Evolutionary conservation across 2,797 vertebrate genomes (phyloP), one percentile per base, ranked within the genome.

Genomic region (Sorex maritimensis): DNA sequence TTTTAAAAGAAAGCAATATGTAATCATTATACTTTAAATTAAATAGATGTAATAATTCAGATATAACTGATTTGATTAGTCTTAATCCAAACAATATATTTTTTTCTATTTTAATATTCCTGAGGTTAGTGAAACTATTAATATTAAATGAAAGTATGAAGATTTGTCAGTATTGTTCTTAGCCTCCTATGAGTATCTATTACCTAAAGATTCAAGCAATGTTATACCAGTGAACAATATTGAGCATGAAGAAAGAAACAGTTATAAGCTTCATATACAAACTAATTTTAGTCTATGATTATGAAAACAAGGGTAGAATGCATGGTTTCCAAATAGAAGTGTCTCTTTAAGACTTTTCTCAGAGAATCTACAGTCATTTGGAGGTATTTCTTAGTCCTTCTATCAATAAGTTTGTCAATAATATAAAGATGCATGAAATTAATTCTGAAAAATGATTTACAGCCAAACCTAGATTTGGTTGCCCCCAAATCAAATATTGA

Each of bases 201-300:
- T 30, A n/a, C 24, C 24, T 26, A 63, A 52, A 73, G 84, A 19
- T 5, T 82, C 49, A 68, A 69, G 90, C 34, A 23, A 19, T 71
- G 23, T 26, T 71, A 90, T 87, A 41, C 17, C 67, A 21, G 28
- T 46, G 24, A 91, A 65, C 11, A 71, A 26, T 74, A 19, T 63
- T 83, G 78, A n/a, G 4, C 63, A 41, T 74, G 78, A 67, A 41
- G 82, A 84, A 67, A 41, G 82, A 84, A 89, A 89, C 24, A 83
- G 52, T 44, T 26, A 14, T 61, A 68, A 38, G n/a, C 24, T 90
- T 82, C 12, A 9, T 21, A 63, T 24, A 24, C 28, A 44, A 34
- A 6, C 63, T 74, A 67, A 21, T 72, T 58, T 79, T 75, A 14
- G 10, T 41, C 63, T 34, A 44, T 34, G 15, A 1, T 77, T 78